phyloP scores from a whole-genome alignment of 2,797 vertebrate genomes.

The Sarcoramphus papa region DNA sequence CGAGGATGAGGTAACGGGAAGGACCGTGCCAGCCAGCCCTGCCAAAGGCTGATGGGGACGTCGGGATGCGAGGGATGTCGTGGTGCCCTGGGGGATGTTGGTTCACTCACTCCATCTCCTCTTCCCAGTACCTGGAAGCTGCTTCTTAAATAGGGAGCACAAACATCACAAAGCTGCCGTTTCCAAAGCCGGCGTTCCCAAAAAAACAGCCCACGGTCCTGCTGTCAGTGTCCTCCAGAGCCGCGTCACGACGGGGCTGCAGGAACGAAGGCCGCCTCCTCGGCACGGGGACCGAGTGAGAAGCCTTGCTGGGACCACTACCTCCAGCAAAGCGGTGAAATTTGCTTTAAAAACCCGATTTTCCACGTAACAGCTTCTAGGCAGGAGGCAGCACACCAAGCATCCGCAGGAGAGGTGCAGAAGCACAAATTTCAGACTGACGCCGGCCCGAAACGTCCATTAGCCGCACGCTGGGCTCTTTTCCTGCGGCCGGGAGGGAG shows the following conservation, averaged over 20 bases:
- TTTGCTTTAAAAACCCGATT: background rate
- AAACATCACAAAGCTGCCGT: rapidly evolving
- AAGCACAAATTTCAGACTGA: no score
- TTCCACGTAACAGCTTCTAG: rapidly evolving
- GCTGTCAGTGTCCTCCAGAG: background rate
- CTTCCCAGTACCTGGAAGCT: background rate
- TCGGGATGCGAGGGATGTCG: rapidly evolving
- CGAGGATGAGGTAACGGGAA: background rate
- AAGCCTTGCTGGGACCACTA: background rate
- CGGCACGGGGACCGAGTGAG: rapidly evolving
- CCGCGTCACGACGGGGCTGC: rapidly evolving
- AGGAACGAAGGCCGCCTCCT: background rate
- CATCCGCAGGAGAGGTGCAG: background rate
- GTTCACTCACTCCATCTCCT: background rate
- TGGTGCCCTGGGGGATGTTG: no score
- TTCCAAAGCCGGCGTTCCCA: background rate
- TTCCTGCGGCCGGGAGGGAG: background rate
- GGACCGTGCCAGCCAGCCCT: background rate
- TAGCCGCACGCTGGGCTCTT: rapidly evolving
- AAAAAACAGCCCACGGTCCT: background rate
- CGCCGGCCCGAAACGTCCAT: rapidly evolving
- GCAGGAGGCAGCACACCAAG: background rate
- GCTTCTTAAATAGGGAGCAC: background rate
- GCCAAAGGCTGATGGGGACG: background rate
- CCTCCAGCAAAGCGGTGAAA: background rate